These are phyloP conservation scores for Tiliacea citrago DNA, from an alignment of 2,888 invertebrate species.

Conservation along the genomic window DNA sequence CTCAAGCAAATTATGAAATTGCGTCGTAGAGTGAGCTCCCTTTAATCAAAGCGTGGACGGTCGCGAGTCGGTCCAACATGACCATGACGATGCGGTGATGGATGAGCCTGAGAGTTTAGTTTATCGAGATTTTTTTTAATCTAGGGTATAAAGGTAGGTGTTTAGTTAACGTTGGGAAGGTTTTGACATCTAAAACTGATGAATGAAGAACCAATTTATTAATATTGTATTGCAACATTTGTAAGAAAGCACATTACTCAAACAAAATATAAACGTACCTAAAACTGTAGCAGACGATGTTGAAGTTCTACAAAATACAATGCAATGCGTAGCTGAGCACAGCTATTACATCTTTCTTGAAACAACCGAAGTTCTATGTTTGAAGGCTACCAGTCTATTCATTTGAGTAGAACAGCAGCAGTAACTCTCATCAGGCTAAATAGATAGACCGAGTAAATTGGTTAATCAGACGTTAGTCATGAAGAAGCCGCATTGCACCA, in stretches of 20 bases:
- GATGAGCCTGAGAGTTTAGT: constrained; percentile 12
- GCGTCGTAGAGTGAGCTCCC: constrained; percentile 16
- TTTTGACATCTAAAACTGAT: background rate
- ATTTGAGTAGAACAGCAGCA: background rate
- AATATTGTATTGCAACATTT: background rate
- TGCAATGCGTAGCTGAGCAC: background rate
- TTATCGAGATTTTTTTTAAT: constrained; percentile 7
- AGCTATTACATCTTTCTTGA: background rate
- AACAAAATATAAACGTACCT: background rate
- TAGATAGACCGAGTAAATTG: constrained; percentile 18
- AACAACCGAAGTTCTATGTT: background rate
- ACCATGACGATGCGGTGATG: constrained; percentile 1
- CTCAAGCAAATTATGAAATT: constrained; percentile 19
- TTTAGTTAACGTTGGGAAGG: background rate
- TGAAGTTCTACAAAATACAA: background rate
- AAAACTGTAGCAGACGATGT: background rate
- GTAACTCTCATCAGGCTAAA: constrained; percentile 6
- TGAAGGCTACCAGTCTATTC: background rate
- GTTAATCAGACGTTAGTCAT: constrained; percentile 21
- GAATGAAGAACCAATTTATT: background rate
- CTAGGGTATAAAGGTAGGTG: background rate
- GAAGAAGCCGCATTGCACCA: constrained; percentile 44
- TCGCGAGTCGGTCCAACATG: background rate
- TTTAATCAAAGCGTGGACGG: constrained; percentile 19
- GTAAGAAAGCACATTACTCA: background rate